Evolutionary conservation across 2,113 vertebrate species (phyloP), one percentile per base, ranked within the genome.

Genomic region (Megatriorchis doriae): DNA sequence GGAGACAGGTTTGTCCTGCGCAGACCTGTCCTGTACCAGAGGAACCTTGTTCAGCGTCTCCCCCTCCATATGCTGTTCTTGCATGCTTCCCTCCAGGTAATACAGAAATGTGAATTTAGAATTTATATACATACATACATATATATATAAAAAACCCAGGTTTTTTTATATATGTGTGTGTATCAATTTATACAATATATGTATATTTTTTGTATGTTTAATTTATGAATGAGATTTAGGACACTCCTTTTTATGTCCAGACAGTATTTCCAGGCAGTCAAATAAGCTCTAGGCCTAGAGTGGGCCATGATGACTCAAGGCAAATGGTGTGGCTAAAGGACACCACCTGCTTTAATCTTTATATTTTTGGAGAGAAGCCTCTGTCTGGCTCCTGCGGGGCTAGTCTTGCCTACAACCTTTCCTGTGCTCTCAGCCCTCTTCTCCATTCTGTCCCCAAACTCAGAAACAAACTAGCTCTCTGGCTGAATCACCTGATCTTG

Each of bases 181-280:
- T 94, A 62, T 83, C 52, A 52, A 79, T 96, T 95, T 93, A 82
- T 94, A 88, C 38, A 53, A 87, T 94, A 94, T 91, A 90, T 96
- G 87, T 96, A 91, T 97, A 96, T 96, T 94, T 97, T 97, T 95
- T 74, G 85, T 95, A 91, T 73, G 86, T 86, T 92, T 98, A 98
- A 98, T 97, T 98, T 98, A 98, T 98, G 91, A 97, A 92, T 19
- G 34, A 77, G 67, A 82, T 84, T 88, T 91, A 96, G 85, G 79
- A 95, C 81, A 73, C 56, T 73, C 58, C 48, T 91, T 96, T 96
- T 91, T 90, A 61, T 80, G 77, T 93, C 80, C 67, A 77, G 78
- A 78, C 81, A 96, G 82, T 88, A 68, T 94, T 96, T 85, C 91
- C 48, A 59, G 66, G 43, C 79, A 85, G 93, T 85, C 66, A 80